Percentiles rank a stretch among this genome's conserved stretches.
These are phyloP conservation scores for Andrena dorsata DNA, from an alignment of 2,888 invertebrate species.

Conservation along the genomic window DNA sequence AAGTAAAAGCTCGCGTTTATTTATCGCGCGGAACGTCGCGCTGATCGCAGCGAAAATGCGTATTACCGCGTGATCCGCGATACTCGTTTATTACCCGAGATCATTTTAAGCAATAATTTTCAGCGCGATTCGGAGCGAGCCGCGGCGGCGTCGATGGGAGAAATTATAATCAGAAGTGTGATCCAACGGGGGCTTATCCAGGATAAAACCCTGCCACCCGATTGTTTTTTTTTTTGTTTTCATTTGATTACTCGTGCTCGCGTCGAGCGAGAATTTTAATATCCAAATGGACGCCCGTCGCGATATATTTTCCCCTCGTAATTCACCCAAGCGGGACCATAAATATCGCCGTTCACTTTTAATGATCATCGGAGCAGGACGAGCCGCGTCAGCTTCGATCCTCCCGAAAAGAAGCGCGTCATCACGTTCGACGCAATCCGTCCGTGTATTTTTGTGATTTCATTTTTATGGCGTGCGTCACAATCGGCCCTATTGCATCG, in stretches of 20 bases:
- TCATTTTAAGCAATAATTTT: conserved; percentile 24
- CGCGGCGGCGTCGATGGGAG: not conserved
- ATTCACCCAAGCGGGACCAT: not conserved
- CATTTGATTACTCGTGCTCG: conserved; percentile 17
- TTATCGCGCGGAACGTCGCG: conserved; percentile 9
- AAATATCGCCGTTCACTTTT: conserved; percentile 8
- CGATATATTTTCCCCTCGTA: not conserved
- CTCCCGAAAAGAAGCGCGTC: too few relatives aligned
- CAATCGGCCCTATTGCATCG: too few relatives aligned
- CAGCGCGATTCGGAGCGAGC: not conserved
- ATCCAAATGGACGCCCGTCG: conserved; percentile 12
- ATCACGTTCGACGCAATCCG: too few relatives aligned
- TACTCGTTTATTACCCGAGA: not conserved
- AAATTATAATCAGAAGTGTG: not conserved
- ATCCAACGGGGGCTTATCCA: not conserved
- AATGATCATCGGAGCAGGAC: not conserved
- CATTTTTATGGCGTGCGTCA: too few relatives aligned
- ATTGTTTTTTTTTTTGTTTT: not conserved
- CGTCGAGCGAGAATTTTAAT: conserved; percentile 4
- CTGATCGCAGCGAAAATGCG: conserved; percentile 24
- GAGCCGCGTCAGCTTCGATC: not conserved
- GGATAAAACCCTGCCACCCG: not conserved
- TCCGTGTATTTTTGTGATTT: too few relatives aligned
- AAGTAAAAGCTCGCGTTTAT: not conserved
- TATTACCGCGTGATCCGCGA: conserved; percentile 6